Percentiles rank a stretch among this genome's conserved stretches.
These are phyloP conservation scores for Hypomesus transpacificus DNA, from an alignment of 2,113 vertebrate genomes.

Conservation along the genomic window DNA sequence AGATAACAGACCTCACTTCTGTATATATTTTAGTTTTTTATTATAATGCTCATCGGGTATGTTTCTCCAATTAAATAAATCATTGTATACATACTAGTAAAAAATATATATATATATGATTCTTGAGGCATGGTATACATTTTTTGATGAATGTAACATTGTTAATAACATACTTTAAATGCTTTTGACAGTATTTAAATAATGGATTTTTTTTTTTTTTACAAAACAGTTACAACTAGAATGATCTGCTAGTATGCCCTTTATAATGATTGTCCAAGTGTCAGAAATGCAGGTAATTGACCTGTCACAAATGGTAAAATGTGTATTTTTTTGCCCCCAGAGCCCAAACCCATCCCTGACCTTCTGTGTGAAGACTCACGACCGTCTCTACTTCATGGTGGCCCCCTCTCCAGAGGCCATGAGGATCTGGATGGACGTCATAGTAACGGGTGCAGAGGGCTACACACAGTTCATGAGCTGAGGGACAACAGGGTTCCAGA, in stretches of 20 bases:
- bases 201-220: neutral
- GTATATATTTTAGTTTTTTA: too few relatives aligned
- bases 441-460: constrained; percentile 93
- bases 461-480: constrained; percentile 96
- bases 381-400: constrained; percentile 97
- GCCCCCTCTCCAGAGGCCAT: constrained; percentile 93
- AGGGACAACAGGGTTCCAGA: constrained; percentile 43
- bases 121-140: neutral
- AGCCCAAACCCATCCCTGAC: constrained; percentile 90
- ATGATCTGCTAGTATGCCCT: neutral
- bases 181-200: too few relatives aligned
- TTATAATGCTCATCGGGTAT: neutral
- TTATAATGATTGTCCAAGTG: neutral
- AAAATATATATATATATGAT: neutral
- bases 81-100: neutral
- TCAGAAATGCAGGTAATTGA: too few relatives aligned
- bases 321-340: constrained; percentile 57
- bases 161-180: neutral
- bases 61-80: too few relatives aligned
- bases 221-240: neutral
- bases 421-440: constrained; percentile 85
- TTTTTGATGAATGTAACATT: neutral
- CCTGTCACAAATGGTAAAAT: too few relatives aligned
- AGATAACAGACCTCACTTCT: neutral
- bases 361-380: constrained; percentile 96